These are phyloP conservation scores for Agraylea sexmaculata DNA, from an alignment of 1,140 invertebrate species.

Conservation along the genomic window DNA sequence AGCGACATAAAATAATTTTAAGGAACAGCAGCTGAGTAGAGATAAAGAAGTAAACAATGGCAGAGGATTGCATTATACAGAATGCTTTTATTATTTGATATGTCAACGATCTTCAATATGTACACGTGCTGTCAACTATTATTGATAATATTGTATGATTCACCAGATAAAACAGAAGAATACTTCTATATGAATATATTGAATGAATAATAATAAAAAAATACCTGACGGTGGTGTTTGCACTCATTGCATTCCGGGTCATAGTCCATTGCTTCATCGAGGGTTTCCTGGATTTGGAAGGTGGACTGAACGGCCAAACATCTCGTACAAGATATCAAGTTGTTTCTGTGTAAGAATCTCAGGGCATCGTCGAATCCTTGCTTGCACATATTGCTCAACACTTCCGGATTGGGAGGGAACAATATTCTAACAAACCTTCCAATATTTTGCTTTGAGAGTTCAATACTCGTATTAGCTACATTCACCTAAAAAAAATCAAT, in stretches of 20 bases:
- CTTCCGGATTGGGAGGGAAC: conserved; percentile 89
- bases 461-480: conserved; percentile 89
- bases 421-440: conserved; percentile 83
- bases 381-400: conserved; percentile 88
- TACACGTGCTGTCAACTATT: no score
- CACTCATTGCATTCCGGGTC: conserved; percentile 76
- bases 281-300: conserved; percentile 59
- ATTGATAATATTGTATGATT: no score
- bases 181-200: no score
- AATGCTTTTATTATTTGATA: no score
- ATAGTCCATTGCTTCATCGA: conserved; percentile 58
- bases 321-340: conserved; percentile 73
- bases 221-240: conserved; percentile 71
- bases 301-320: conserved; percentile 75
- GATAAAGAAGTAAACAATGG: no score
- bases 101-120: no score
- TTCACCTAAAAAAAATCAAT: conserved; percentile 56
- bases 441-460: conserved; percentile 83
- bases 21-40: no score
- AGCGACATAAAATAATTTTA: no score
- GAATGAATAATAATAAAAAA: no score
- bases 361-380: conserved; percentile 96
- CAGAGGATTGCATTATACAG: no score
- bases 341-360: conserved; percentile 83
- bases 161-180: no score